Percentiles rank a stretch among this genome's conserved stretches.
phyloP scores from a whole-genome alignment of 2,888 invertebrate species.

The Uropetala carovei region DNA sequence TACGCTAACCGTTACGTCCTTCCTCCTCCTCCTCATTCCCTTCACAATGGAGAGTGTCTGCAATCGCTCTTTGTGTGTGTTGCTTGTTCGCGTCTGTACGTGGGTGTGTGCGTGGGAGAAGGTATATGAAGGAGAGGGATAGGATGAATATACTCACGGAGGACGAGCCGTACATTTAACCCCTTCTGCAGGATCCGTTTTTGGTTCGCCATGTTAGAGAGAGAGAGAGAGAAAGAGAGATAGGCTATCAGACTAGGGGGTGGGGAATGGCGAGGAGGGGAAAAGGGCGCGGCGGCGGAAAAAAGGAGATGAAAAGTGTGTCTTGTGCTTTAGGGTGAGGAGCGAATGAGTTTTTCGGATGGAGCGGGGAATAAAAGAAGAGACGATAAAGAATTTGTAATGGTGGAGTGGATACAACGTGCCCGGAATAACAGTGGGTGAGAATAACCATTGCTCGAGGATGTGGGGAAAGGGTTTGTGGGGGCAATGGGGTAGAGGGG shows the following conservation, averaged over 20 bases:
- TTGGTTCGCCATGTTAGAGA: neutral
- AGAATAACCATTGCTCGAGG: neutral
- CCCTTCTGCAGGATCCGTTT: neutral
- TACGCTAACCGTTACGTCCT: no score
- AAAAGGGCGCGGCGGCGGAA: neutral
- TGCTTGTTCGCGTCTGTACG: no score
- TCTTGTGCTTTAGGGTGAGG: neutral
- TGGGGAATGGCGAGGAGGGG: no score
- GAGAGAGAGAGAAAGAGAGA: neutral
- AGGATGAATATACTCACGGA: neutral
- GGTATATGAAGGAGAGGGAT: neutral
- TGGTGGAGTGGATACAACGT: neutral
- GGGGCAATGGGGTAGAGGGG: neutral
- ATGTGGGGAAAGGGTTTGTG: neutral
- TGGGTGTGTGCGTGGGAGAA: neutral
- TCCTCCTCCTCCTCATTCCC: no score
- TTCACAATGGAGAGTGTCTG: no score
- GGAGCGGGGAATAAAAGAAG: neutral
- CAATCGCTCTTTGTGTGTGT: no score
- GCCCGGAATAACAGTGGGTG: neutral
- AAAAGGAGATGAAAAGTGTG: neutral
- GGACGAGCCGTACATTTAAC: neutral
- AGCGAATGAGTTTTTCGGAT: neutral
- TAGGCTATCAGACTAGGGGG: neutral
- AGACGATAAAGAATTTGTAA: neutral